A percentile compares a stretch with the other conserved stretches of the same genome.
Conservation (phyloP, 2,113 vertebrate genomes). For the Hippoglossus stenolepis region DNA sequence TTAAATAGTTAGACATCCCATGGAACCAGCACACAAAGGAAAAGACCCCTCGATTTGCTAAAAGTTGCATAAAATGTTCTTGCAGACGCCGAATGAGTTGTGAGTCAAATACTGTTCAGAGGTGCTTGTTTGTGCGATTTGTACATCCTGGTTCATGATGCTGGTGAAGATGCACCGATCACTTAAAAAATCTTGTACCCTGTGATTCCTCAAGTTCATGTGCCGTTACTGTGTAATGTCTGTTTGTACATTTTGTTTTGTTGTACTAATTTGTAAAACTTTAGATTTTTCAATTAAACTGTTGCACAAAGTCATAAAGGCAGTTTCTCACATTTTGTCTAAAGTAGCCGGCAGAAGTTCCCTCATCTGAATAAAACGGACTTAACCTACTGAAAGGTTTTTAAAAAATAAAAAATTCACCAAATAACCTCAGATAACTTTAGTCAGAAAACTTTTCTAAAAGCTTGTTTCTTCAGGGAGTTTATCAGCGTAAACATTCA, state of each 20-base stretch:
- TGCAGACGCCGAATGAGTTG: no score
- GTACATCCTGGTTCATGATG: no score
- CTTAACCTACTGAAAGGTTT: no score
- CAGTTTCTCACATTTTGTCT: background rate
- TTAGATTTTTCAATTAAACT: background rate
- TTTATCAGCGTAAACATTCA: no score
- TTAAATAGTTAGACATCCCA: no score
- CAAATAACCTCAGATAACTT: background rate
- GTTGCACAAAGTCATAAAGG: background rate
- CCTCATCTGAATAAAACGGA: no score
- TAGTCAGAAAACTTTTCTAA: no score
- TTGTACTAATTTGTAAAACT: background rate
- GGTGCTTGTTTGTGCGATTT: no score
- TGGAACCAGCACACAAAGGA: no score
- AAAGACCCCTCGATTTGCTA: no score
- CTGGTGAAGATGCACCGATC: background rate
- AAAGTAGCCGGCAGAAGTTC: background rate
- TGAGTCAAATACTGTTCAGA: no score
- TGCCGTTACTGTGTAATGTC: background rate
- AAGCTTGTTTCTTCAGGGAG: background rate
- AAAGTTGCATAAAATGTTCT: no score
- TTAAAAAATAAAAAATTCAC: background rate
- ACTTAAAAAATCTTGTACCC: background rate
- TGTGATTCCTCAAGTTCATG: slow-evolving; percentile 12
- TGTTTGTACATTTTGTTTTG: background rate